Percentiles rank a stretch among this genome's conserved stretches.
These are phyloP conservation scores for Drosophila pallidifrons DNA, from an alignment of 1,140 invertebrate species.

Conservation along the genomic window DNA sequence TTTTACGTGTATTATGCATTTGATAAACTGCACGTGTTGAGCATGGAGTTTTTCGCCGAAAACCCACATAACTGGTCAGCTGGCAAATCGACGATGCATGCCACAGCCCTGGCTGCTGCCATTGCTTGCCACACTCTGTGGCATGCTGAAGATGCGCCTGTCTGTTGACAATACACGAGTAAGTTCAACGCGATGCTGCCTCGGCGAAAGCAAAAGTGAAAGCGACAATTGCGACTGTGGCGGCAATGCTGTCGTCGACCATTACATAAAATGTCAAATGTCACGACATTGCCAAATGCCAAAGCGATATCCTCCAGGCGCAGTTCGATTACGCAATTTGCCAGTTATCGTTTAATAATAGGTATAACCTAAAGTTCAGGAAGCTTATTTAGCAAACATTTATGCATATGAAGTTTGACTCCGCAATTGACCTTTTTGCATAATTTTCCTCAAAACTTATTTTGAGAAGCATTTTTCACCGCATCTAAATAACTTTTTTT, in stretches of 20 bases:
- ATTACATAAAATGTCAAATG: slow-evolving; percentile 66
- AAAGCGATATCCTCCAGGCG: slow-evolving; percentile 23
- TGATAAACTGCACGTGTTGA: slow-evolving; percentile 38
- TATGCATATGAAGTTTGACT: background rate
- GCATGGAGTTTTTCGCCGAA: slow-evolving; percentile 41
- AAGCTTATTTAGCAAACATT: background rate
- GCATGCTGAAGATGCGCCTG: slow-evolving; percentile 54
- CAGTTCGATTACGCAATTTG: slow-evolving; percentile 29
- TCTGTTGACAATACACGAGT: slow-evolving; percentile 24
- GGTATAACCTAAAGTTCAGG: background rate
- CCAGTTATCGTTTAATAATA: background rate
- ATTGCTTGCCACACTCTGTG: slow-evolving; percentile 13
- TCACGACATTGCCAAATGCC: slow-evolving; percentile 36
- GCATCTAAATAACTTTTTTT: background rate
- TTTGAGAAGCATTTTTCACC: background rate
- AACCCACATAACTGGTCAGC: slow-evolving; percentile 49
- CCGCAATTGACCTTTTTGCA: background rate
- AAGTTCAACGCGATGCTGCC: background rate
- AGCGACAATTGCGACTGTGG: slow-evolving; percentile 43
- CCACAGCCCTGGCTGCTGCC: background rate
- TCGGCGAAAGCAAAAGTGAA: slow-evolving; percentile 53
- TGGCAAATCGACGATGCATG: too few relatives aligned
- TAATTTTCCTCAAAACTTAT: background rate
- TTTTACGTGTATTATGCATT: slow-evolving; percentile 34
- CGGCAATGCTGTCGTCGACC: background rate